Base-by-base conservation (phyloP, 2,888 invertebrate genomes). In the Muschampia staudingeri region DNA sequence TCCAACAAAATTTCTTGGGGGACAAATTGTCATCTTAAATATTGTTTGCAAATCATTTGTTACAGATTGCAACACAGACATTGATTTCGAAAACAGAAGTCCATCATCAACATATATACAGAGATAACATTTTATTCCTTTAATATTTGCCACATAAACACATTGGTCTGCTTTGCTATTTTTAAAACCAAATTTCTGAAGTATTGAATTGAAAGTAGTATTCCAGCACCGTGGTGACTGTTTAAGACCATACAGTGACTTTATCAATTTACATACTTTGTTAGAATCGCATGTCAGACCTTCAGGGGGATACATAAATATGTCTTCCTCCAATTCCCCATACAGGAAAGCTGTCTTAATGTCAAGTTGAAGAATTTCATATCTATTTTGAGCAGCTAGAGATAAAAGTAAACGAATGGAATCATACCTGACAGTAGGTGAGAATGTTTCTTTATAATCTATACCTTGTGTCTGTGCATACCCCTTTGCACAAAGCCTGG, bases 401-500 rank as follows among this genome's bases (percentile, higher is more conserved):
- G 84, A 84, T 25, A 87, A 67, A 48, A 86, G 14, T 73, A 82
- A 72, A 0, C 87, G 75, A 0, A 88, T 84, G 2, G 86, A 88
- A 34, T 86, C 85, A 86, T 88, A 86, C 84, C 87, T 85, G n/a
- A 86, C 86, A 19, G 84, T 86, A 11, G 88, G 87, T n/a, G 87
- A 25, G 61, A 79, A 87, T 6, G 84, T 87, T 78, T 86, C 84
- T 6, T 75, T 9, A 56, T 78, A 86, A n/a, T 86, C 85, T 12
- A 84, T 83, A 25, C 81, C 83, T 37, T 67, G 6, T 11, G 25
- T 78, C 61, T 85, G 81, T 81, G 85, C 42, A 79, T 65, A 84
- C 14, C 87, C 85, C 82, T 87, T 88, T n/a, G 89, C 88, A 88
- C 88, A 88, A 0, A 89, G 72, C 52, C 90, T 81, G 9, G 89